phyloP scores from a whole-genome alignment of 2,797 vertebrate genomes.

The Tiaroga cobitis region DNA sequence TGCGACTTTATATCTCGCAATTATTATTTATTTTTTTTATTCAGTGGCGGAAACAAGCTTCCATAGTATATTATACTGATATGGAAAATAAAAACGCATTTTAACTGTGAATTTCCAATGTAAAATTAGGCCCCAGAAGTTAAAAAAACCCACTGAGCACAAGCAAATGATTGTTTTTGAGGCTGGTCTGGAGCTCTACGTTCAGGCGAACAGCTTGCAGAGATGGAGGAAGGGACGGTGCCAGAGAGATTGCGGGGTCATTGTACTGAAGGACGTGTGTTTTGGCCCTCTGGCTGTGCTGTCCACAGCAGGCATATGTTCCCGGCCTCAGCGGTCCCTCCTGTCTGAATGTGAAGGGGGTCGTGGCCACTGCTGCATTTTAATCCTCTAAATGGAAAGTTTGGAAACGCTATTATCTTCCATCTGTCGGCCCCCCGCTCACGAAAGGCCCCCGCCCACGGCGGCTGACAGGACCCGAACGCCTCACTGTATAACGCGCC shows the following conservation, averaged over 20 bases:
- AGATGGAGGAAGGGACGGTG: constrained; percentile 6
- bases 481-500: not conserved
- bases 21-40: no score
- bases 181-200: not conserved
- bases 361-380: constrained; percentile 61
- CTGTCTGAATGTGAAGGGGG: constrained; percentile 64
- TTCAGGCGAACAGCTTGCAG: constrained; percentile 23
- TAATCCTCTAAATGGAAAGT: constrained; percentile 71
- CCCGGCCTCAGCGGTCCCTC: constrained; percentile 36
- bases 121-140: not conserved
- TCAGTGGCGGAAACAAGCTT: no score
- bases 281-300: constrained; percentile 36
- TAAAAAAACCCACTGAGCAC: not conserved
- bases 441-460: not conserved
- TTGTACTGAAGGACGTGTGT: constrained; percentile 60
- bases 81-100: not conserved
- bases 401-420: constrained; percentile 69
- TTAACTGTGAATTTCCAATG: not conserved
- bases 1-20: no score
- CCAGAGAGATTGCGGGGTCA: constrained; percentile 42
- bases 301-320: constrained; percentile 59
- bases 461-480: constrained; percentile 13
- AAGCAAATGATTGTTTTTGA: not conserved
- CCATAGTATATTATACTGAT: not conserved
- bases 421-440: constrained; percentile 65